Percentiles rank a stretch among this genome's conserved stretches.
Conservation (phyloP, 2,113 vertebrate species). For the Toxotes jaculatrix region DNA sequence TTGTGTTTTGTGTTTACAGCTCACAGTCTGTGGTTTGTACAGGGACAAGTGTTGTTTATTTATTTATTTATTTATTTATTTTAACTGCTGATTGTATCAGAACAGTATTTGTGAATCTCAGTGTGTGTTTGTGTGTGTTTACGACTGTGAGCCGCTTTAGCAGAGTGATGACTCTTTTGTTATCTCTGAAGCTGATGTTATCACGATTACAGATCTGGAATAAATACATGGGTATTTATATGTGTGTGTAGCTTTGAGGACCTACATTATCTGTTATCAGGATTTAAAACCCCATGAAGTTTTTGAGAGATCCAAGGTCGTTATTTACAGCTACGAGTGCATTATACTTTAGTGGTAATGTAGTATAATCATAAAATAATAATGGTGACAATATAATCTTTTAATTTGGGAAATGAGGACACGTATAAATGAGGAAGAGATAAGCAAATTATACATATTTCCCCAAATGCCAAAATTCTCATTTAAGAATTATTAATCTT, state of each 20-base stretch:
- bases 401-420: too few relatives aligned
- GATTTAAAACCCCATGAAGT: conserved; percentile 12
- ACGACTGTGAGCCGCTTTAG: conserved; percentile 11
- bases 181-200: conserved; percentile 50
- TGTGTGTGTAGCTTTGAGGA: conserved; percentile 11
- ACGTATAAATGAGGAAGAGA: too few relatives aligned
- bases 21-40: neutral
- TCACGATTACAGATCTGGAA: conserved; percentile 40
- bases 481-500: too few relatives aligned
- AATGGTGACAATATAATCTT: too few relatives aligned
- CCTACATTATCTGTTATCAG: conserved; percentile 5
- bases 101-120: conserved; percentile 14
- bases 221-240: conserved; percentile 10
- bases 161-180: conserved; percentile 20
- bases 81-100: conserved; percentile 12
- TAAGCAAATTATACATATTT: too few relatives aligned
- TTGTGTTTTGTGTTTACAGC: neutral
- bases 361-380: too few relatives aligned
- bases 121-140: conserved; percentile 13
- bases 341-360: too few relatives aligned
- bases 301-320: conserved; percentile 7
- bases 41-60: conserved; percentile 2
- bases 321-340: neutral
- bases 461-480: too few relatives aligned
- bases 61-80: neutral